Conservation (phyloP, 1,140 invertebrate genomes). For the Heliconius hewitsoni region DNA sequence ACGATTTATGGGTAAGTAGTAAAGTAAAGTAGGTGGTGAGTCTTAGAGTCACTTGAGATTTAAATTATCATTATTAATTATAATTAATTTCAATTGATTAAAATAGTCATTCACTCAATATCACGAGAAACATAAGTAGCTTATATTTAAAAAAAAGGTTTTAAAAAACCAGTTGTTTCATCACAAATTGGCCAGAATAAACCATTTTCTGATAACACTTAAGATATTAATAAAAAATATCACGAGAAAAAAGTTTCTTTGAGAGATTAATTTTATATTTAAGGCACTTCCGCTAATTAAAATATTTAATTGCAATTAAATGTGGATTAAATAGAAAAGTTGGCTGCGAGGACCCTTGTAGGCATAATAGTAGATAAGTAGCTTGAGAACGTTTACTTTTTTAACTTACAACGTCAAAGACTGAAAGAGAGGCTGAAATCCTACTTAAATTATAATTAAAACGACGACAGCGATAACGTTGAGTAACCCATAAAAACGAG, state of each 20-base stretch:
- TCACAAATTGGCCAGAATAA: background rate
- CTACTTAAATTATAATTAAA: conserved; percentile 67
- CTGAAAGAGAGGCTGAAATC: conserved; percentile 52
- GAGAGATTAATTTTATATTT: conserved; percentile 13
- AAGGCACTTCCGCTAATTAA: conserved; percentile 12
- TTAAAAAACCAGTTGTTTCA: background rate
- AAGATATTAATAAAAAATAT: conserved; percentile 14
- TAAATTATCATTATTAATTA: too few species aligned
- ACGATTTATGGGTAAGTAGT: conserved; percentile 24
- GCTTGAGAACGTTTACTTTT: conserved; percentile 42
- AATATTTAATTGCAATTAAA: conserved; percentile 40
- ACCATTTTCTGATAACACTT: conserved; percentile 5
- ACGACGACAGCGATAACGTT: conserved; percentile 60
- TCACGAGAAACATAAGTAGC: too few species aligned
- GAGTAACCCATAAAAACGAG: conserved; percentile 63
- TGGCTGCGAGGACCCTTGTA: conserved; percentile 35
- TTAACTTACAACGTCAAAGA: conserved; percentile 50
- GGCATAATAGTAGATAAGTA: conserved; percentile 40
- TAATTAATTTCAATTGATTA: too few species aligned
- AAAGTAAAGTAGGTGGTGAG: background rate
- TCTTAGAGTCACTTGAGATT: too few species aligned
- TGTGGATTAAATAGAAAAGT: conserved; percentile 43
- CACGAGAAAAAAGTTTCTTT: conserved; percentile 9
- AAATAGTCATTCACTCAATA: too few species aligned
- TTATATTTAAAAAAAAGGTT: background rate